These are phyloP conservation scores for Notolepis coatsorum DNA, from an alignment of 2,797 vertebrate genomes.

Conservation along the genomic window DNA sequence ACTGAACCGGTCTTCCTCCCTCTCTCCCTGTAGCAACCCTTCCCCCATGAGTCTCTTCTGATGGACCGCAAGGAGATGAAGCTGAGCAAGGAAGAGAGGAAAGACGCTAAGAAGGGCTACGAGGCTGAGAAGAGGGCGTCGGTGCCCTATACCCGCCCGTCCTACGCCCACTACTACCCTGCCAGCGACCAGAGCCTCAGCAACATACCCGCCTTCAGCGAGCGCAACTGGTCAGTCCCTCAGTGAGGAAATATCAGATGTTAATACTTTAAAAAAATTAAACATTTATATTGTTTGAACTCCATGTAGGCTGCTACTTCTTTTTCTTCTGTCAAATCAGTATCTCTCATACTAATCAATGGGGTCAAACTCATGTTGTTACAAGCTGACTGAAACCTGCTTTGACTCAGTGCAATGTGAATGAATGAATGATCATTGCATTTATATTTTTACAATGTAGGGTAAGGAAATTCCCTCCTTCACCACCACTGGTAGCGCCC, in stretches of 20 bases:
- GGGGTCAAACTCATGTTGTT: no score
- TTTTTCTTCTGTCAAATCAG: no score
- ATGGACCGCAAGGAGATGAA: constrained; percentile 95
- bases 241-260: not conserved
- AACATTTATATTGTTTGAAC: no score
- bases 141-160: constrained; percentile 94
- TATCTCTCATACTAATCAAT: no score
- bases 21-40: constrained; percentile 85
- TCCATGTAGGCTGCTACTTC: not conserved
- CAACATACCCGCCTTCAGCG: constrained; percentile 96
- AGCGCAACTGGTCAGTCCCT: constrained; percentile 92
- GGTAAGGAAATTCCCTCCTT: no score
- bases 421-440: no score
- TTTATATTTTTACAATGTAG: no score
- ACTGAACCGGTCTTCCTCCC: not conserved
- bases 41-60: constrained; percentile 96
- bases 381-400: no score
- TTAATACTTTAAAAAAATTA: not conserved
- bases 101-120: constrained; percentile 94
- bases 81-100: constrained; percentile 94
- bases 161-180: constrained; percentile 98
- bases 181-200: constrained; percentile 95
- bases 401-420: no score
- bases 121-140: constrained; percentile 96
- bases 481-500: no score